These are phyloP conservation scores for Aspidiotus rigidus DNA, from an alignment of 2,888 invertebrate species.

Conservation along the genomic window DNA sequence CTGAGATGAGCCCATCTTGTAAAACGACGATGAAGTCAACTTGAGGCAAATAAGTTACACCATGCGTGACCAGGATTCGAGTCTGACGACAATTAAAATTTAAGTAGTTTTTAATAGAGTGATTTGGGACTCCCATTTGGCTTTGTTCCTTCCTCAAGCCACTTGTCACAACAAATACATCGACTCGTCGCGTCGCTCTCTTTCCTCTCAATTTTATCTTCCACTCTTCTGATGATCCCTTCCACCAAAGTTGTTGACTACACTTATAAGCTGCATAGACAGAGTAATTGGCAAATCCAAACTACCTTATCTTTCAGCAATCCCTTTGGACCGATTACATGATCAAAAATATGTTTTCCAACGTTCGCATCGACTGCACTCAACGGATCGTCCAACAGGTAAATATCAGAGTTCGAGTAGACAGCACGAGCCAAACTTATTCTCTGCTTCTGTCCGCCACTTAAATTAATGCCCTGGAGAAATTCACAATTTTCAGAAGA, in stretches of 20 bases:
- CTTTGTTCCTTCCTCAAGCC: no score
- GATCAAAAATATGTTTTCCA: conserved; percentile 55
- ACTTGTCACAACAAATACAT: no score
- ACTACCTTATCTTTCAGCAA: conserved; percentile 42
- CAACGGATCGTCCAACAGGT: conserved; percentile 89
- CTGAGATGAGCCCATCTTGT: conserved; percentile 76
- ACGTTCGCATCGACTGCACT: conserved; percentile 58
- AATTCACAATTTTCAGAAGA: not conserved
- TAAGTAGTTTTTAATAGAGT: not conserved
- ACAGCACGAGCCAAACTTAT: conserved; percentile 87
- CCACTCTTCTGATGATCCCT: no score
- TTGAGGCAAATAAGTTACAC: conserved; percentile 82
- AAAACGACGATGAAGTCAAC: conserved; percentile 85
- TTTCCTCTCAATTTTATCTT: no score
- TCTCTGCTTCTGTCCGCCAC: conserved; percentile 88
- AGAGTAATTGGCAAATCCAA: not conserved
- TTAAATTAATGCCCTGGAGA: conserved; percentile 62
- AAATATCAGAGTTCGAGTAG: conserved; percentile 77
- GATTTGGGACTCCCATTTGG: no score
- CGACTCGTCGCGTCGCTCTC: no score
- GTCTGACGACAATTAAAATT: conserved; percentile 47
- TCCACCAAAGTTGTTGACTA: no score
- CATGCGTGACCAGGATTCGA: conserved; percentile 87
- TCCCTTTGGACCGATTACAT: conserved; percentile 51
- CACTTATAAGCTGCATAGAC: no score